Evolutionary conservation across 2,113 vertebrate genomes (phyloP).

Genomic region (Elanoides forficatus): DNA sequence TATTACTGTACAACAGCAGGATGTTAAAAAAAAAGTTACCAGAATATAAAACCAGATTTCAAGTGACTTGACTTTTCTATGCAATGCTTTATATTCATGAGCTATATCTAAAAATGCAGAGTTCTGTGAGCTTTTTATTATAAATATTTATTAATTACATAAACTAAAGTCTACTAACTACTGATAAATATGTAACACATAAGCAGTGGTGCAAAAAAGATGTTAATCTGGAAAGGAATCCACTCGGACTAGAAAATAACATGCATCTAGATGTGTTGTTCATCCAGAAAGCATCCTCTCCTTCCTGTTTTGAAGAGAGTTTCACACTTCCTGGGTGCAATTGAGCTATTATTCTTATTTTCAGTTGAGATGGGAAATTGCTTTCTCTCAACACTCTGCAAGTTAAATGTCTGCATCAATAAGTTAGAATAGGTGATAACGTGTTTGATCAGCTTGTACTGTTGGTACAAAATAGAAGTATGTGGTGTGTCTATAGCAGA

Average conservation of each 20-base stretch:
- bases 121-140: background rate
- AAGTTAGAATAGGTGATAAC: background rate
- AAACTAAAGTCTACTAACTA: background rate
- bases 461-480: background rate
- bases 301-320: constrained; percentile 30
- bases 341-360: background rate
- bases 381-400: background rate
- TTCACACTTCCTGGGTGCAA: background rate
- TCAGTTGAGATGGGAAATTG: background rate
- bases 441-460: background rate
- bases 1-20: background rate
- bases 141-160: constrained; percentile 37
- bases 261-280: background rate
- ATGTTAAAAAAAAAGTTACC: background rate
- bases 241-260: background rate
- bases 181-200: background rate
- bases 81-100: background rate
- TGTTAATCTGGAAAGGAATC: background rate
- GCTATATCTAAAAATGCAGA: background rate
- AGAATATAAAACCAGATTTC: background rate
- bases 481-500: background rate
- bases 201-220: background rate
- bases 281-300: constrained; percentile 20
- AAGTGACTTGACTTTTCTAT: background rate
- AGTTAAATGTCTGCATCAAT: background rate